Evolutionary conservation across 2,113 vertebrate genomes (phyloP), one percentile per base, ranked within the genome.

Genomic region (Actenoides lindsayi): DNA sequence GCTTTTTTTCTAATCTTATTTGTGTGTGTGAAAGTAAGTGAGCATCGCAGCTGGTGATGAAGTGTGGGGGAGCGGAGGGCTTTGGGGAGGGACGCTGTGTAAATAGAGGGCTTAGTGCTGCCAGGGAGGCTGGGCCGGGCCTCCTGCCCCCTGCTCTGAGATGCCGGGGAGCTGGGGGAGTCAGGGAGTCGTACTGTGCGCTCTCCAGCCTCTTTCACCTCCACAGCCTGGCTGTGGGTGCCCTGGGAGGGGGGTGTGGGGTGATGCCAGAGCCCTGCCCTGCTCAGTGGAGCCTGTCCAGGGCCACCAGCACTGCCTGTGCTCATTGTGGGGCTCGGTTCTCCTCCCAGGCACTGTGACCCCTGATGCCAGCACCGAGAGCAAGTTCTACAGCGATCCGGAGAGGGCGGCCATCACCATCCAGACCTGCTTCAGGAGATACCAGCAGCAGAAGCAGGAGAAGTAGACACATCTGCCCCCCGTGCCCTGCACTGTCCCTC

Each of bases 371-470:
- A 71, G 95, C 57, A 82, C 54, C 2, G 84, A 96, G 23, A 31
- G 37, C 50, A 64, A 28, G 33, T 50, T 31, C 31, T 44, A 64
- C 69, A 69, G 44, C 1, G 97, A 97, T 6, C 93, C 97, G 0
- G 98, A 99, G 76, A 98, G 96, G 94, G 98, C 98, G 0, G 98
- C 99, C 0, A n/a, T 98, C 64, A 99, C 98, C 85, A 99, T 99
- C 95, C 99, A 99, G 97, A 98, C 93, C 64, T 98, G 98, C 82
- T 99, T 98, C 97, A 98, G 98, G 89, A 98, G 98, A 78, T 98
- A 99, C 88, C 98, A 99, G 89, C 98, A 98, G 95, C 98, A 98
- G 97, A 98, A 99, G 89, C 98, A 98, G 9, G 98, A 98, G 91
- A 93, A 94, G 60, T 98, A 98, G 80, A 96, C 5, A 24, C 5